These are phyloP conservation scores for Oscheius sp. DNA, from an alignment of 2,888 invertebrate species.

Conservation along the genomic window DNA sequence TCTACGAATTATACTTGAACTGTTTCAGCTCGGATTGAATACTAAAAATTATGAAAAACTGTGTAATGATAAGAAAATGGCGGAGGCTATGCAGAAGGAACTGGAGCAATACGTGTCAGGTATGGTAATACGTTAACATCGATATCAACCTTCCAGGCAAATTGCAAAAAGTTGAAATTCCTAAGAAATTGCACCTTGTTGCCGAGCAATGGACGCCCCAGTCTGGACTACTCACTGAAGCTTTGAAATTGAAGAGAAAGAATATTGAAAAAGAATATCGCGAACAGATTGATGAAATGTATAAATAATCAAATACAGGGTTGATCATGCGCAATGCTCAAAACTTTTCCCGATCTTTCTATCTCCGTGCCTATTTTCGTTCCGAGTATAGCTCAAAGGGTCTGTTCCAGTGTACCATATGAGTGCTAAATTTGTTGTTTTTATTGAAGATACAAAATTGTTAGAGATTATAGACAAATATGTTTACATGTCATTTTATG, in stretches of 20 bases:
- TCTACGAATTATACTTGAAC: too few species aligned
- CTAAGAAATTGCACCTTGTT: conserved; percentile 87
- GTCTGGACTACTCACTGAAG: conserved; percentile 95
- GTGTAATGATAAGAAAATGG: conserved; percentile 82
- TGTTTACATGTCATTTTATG: too few species aligned
- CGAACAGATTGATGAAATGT: conserved; percentile 91
- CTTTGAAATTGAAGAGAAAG: conserved; percentile 95
- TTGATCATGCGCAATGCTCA: conserved; percentile 5
- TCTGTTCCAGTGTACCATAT: conserved; percentile 2
- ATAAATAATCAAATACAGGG: conserved; percentile 74
- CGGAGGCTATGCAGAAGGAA: conserved; percentile 85
- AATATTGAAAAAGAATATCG: conserved; percentile 93
- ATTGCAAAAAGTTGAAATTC: conserved; percentile 90
- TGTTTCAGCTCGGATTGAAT: conserved; percentile 48
- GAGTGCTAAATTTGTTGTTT: not conserved
- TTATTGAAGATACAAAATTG: too few species aligned
- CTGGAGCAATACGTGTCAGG: conserved; percentile 74
- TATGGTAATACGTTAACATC: not conserved
- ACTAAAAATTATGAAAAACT: conserved; percentile 79
- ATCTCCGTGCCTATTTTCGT: not conserved
- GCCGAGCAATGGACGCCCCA: conserved; percentile 96
- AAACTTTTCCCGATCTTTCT: not conserved
- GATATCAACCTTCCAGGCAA: conserved; percentile 79
- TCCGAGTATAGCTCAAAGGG: conserved; percentile 22
- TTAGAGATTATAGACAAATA: too few species aligned